phyloP scores from a whole-genome alignment of 2,888 invertebrate species.

The Leptothorax acervorum region DNA sequence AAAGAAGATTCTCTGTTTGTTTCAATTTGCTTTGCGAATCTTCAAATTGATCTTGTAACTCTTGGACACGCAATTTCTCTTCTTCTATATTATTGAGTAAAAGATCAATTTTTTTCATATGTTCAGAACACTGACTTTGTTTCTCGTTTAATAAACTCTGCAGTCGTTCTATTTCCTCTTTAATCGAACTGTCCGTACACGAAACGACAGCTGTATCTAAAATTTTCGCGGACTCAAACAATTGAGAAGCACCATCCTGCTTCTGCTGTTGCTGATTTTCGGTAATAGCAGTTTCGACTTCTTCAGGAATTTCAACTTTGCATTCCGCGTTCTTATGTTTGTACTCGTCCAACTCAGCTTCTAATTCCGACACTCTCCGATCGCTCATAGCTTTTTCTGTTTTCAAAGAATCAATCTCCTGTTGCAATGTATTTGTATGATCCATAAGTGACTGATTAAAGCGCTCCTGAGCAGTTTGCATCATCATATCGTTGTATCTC shows the following conservation, averaged over 20 bases:
- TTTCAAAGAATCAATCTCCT: conserved; percentile 71
- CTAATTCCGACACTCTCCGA: conserved; percentile 60
- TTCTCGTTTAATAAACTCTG: conserved; percentile 69
- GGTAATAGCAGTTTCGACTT: not conserved
- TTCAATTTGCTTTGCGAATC: conserved; percentile 60
- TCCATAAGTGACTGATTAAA: conserved; percentile 83
- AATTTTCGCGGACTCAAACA: conserved; percentile 80
- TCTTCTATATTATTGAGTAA: conserved; percentile 59
- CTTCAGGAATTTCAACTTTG: conserved; percentile 29
- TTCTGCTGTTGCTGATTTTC: conserved; percentile 50
- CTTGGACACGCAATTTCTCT: conserved; percentile 56
- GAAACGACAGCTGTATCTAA: conserved; percentile 70
- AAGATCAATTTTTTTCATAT: conserved; percentile 62
- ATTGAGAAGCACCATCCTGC: conserved; percentile 67
- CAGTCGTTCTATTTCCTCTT: conserved; percentile 64
- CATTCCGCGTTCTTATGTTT: conserved; percentile 48
- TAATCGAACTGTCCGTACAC: conserved; percentile 13
- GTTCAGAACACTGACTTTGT: conserved; percentile 68
- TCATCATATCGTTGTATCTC: conserved; percentile 88
- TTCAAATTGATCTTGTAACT: conserved; percentile 50
- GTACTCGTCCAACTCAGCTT: conserved; percentile 70
- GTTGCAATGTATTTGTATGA: conserved; percentile 70
- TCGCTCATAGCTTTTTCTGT: conserved; percentile 41
- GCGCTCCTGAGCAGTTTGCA: conserved; percentile 84
- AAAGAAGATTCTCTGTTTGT: conserved; percentile 48